Conservation (phyloP, 2,113 vertebrate species). For the Meleagris gallopavo region DNA sequence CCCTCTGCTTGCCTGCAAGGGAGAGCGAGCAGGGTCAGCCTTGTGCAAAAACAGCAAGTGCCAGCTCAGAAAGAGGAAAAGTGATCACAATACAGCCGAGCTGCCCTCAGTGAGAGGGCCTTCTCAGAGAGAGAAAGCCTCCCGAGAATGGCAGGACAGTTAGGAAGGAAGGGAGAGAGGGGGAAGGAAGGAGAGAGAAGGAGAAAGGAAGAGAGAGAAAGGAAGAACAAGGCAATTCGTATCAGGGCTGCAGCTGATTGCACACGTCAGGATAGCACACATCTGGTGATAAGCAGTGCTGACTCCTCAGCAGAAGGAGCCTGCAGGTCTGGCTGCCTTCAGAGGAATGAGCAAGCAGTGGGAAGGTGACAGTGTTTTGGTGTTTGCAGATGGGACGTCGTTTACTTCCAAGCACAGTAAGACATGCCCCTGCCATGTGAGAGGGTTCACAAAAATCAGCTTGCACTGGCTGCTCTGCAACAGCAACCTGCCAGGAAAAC, state of each 20-base stretch:
- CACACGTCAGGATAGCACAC: accelerated
- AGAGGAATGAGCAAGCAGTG: neutral
- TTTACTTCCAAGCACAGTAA: neutral
- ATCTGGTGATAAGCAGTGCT: neutral
- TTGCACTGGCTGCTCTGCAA: neutral
- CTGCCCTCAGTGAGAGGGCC: neutral
- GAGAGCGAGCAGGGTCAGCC: accelerated
- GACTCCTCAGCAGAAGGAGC: neutral
- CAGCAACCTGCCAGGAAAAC: neutral
- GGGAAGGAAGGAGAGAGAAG: neutral
- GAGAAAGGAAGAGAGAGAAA: constrained; percentile 54
- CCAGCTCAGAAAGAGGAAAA: neutral
- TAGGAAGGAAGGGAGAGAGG: neutral
- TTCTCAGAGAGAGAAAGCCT: neutral
- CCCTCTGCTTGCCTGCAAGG: constrained; percentile 82
- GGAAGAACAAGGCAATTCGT: neutral
- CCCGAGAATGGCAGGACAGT: neutral
- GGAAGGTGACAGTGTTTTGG: neutral
- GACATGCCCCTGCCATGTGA: accelerated
- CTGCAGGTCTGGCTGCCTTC: neutral
- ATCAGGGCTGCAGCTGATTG: constrained; percentile 2
- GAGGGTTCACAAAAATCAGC: neutral
- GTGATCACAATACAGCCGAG: neutral
- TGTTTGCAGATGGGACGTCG: neutral
- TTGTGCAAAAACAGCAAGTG: accelerated